Conservation (phyloP, 2,113 vertebrate species). For the Peromyscus maniculatus region DNA sequence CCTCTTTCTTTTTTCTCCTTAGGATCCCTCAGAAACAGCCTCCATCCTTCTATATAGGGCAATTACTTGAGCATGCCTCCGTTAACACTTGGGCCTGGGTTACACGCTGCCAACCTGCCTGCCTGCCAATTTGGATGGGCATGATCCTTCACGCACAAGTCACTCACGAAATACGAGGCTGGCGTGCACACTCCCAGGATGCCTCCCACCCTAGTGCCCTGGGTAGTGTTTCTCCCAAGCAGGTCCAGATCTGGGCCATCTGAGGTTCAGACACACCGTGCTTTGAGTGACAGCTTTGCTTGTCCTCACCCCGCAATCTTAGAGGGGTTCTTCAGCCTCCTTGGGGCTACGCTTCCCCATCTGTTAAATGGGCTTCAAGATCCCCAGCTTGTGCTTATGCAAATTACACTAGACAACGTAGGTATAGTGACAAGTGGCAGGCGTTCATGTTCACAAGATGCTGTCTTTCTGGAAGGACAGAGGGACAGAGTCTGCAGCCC, state of each 20-base stretch:
- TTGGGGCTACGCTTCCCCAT: background rate
- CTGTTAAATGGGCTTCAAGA: background rate
- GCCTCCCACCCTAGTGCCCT: background rate
- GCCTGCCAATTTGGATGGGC: background rate
- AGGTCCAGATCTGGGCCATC: background rate
- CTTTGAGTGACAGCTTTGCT: background rate
- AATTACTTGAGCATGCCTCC: background rate
- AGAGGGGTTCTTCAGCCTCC: background rate
- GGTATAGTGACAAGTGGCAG: background rate
- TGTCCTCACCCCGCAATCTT: background rate
- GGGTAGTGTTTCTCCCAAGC: background rate
- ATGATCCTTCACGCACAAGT: background rate
- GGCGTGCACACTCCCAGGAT: background rate
- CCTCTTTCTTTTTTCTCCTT: background rate
- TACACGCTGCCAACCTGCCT: background rate
- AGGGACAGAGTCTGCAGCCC: background rate
- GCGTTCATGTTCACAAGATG: background rate
- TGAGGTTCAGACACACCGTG: background rate
- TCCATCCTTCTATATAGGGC: background rate
- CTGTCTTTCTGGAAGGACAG: background rate
- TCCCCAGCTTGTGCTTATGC: background rate
- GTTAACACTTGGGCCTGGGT: background rate
- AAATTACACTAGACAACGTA: background rate
- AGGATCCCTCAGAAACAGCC: fast-evolving
- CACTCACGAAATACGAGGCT: background rate